phyloP scores from a whole-genome alignment of 2,888 invertebrate genomes.

The Ornithoptera alexandrae region DNA sequence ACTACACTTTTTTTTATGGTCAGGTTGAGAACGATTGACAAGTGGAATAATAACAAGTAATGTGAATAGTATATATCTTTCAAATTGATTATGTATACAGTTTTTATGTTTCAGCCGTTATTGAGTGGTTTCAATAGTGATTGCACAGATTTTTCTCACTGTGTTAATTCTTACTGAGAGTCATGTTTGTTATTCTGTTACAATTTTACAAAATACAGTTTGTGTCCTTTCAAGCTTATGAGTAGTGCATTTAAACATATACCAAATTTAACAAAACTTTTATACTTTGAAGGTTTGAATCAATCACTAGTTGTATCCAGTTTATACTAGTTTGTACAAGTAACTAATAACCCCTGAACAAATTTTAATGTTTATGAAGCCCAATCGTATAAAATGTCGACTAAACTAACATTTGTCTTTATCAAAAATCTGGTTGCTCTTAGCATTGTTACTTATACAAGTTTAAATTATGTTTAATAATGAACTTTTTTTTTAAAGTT shows the following conservation, averaged over 20 bases:
- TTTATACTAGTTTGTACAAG: not conserved
- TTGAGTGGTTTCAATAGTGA: not conserved
- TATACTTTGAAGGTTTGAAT: not conserved
- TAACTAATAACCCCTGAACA: not conserved
- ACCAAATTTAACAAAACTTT: not conserved
- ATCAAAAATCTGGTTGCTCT: not conserved
- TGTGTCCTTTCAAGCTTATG: too few relatives aligned
- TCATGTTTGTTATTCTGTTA: not conserved
- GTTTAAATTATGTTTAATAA: too few relatives aligned
- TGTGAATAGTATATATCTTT: not conserved
- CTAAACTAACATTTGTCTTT: not conserved
- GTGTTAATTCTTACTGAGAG: not conserved
- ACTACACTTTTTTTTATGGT: not conserved
- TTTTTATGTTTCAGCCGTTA: not conserved
- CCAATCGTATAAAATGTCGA: not conserved
- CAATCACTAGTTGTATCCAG: not conserved
- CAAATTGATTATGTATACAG: not conserved
- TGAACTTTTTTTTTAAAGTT: too few relatives aligned
- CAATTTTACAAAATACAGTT: too few relatives aligned
- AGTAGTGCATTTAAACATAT: not conserved
- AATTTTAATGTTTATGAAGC: not conserved
- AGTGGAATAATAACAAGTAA: not conserved
- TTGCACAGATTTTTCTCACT: not conserved
- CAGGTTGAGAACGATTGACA: not conserved
- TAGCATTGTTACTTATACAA: not conserved